Evolutionary conservation across 2,113 vertebrate genomes (phyloP).

Genomic region (Circaetus gallicus): DNA sequence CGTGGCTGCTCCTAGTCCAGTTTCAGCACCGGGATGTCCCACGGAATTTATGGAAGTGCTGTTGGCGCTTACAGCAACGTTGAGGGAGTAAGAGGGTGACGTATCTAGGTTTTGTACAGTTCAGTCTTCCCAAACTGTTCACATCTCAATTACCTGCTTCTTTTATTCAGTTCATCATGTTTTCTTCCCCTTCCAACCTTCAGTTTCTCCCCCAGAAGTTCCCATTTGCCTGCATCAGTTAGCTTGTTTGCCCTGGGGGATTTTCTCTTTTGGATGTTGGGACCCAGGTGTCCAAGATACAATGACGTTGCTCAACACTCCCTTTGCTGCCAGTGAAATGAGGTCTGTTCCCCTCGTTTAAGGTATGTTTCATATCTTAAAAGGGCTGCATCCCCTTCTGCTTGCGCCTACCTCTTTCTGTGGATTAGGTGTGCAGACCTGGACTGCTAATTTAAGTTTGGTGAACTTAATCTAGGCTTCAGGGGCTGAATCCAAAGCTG

Average conservation of each 20-base stretch:
- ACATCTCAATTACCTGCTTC: background rate
- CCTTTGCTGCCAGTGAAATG: background rate
- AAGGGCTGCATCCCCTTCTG: background rate
- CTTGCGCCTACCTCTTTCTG: background rate
- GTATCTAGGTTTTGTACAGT: background rate
- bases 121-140: background rate
- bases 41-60: background rate
- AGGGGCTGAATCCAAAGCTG: background rate
- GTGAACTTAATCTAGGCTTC: background rate
- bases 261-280: background rate
- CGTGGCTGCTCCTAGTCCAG: fast-evolving
- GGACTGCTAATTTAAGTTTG: background rate
- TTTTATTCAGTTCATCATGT: background rate
- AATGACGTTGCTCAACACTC: background rate
- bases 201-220: background rate
- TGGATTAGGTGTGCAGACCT: background rate
- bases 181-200: background rate
- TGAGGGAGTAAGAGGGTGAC: background rate
- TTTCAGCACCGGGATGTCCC: background rate
- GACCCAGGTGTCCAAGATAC: background rate
- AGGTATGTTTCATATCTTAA: background rate
- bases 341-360: background rate
- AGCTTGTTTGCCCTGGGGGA: background rate
- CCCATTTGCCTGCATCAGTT: background rate
- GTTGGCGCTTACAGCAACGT: background rate